A percentile compares a stretch with the other conserved stretches of the same genome.
Evolutionary conservation across 2,888 invertebrate genomes (phyloP).

Genomic region (Lepas anatifera): DNA sequence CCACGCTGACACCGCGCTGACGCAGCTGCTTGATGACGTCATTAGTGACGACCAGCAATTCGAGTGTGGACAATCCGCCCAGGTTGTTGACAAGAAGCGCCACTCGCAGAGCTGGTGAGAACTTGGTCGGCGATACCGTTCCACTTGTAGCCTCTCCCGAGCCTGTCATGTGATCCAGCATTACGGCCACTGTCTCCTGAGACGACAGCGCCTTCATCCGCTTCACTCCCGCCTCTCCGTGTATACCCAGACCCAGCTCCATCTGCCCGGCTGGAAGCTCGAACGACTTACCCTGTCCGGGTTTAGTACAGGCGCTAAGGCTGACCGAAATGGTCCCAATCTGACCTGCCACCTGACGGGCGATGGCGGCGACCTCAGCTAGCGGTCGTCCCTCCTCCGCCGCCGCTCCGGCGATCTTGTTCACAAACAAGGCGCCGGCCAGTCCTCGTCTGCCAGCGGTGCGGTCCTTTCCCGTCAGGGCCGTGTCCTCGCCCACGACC

Average conservation of each 20-base stretch:
- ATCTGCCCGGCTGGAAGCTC: slow-evolving; percentile 46
- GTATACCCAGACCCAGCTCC: slow-evolving; percentile 50
- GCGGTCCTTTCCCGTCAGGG: slow-evolving; percentile 36
- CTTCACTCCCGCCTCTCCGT: slow-evolving; percentile 43
- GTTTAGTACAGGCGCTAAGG: slow-evolving; percentile 18
- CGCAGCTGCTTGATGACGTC: slow-evolving; percentile 46
- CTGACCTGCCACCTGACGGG: slow-evolving; percentile 26
- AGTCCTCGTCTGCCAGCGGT: slow-evolving; percentile 50
- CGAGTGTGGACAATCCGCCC: slow-evolving; percentile 58
- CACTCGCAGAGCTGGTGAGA: slow-evolving; percentile 35
- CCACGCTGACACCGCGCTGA: slow-evolving; percentile 37
- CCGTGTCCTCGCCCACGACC: slow-evolving; percentile 57
- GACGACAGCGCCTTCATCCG: slow-evolving; percentile 31
- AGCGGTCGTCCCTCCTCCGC: slow-evolving; percentile 47
- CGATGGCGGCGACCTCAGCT: slow-evolving; percentile 39
- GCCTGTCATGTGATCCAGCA: slow-evolving; percentile 37
- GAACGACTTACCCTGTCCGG: slow-evolving; percentile 14
- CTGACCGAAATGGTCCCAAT: neutral
- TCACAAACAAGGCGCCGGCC: slow-evolving; percentile 43
- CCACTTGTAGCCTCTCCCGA: slow-evolving; percentile 24
- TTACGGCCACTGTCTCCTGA: slow-evolving; percentile 32
- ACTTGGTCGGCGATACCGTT: slow-evolving; percentile 30
- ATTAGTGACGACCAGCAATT: slow-evolving; percentile 56
- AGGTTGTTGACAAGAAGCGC: slow-evolving; percentile 64
- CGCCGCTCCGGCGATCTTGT: slow-evolving; percentile 61